phyloP scores from a whole-genome alignment of 2,113 vertebrate genomes.

The Herpailurus yagouaroundi region DNA sequence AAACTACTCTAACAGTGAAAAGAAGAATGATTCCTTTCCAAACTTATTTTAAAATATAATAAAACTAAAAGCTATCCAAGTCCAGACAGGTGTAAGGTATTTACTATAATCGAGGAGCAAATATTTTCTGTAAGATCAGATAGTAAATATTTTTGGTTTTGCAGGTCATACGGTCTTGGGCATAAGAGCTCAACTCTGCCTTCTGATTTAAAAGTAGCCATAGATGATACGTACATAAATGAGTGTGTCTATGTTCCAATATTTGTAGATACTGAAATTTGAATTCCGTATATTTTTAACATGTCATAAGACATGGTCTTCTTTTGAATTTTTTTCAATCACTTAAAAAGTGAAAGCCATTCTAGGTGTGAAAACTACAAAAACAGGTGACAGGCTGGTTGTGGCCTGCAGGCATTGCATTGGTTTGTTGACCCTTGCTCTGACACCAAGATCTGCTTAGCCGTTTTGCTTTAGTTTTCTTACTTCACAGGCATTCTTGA shows the following conservation, averaged over 20 bases:
- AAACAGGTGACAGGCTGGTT: neutral
- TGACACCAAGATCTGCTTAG: too few relatives aligned
- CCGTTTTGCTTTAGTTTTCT: neutral
- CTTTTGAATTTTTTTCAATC: neutral
- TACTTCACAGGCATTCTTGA: neutral
- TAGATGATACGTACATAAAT: neutral
- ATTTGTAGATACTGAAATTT: neutral
- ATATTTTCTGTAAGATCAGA: neutral
- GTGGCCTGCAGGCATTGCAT: neutral
- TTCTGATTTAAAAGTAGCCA: neutral
- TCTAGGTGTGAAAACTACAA: neutral
- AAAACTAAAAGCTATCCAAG: neutral
- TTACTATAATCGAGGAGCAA: neutral
- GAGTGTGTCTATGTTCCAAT: neutral
- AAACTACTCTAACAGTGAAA: conserved; percentile 10
- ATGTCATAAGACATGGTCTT: neutral
- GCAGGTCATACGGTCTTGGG: neutral
- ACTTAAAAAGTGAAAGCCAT: neutral
- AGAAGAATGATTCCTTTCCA: neutral
- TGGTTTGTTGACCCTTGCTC: neutral
- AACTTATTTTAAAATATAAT: conserved; percentile 29
- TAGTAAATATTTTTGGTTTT: neutral
- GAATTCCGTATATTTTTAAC: neutral
- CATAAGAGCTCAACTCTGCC: neutral
- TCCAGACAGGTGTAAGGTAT: neutral